These are phyloP conservation scores for Limosa lapponica DNA, from an alignment of 2,797 vertebrate genomes.

Conservation along the genomic window DNA sequence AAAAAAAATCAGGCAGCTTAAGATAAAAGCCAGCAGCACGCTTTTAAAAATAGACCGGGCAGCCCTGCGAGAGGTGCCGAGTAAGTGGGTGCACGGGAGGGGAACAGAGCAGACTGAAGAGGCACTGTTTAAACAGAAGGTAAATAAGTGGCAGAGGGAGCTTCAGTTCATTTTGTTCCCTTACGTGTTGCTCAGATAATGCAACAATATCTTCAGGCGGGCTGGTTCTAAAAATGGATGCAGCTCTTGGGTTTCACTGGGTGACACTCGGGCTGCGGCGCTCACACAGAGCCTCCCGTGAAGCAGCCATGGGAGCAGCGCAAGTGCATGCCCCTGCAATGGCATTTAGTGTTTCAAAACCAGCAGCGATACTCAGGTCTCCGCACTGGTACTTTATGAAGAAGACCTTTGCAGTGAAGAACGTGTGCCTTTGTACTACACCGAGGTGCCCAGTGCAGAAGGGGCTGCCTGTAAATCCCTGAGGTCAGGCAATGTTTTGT, in stretches of 20 bases:
- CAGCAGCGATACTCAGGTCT: not conserved
- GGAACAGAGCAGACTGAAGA: not conserved
- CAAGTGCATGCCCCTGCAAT: not conserved
- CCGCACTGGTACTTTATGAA: not conserved
- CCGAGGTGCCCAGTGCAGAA: not conserved
- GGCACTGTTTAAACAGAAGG: slow-evolving; percentile 26
- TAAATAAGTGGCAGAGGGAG: slow-evolving; percentile 46
- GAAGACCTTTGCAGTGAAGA: not conserved
- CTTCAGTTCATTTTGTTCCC: slow-evolving; percentile 55
- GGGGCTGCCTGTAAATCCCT: slow-evolving; percentile 15
- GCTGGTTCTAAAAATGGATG: slow-evolving; percentile 56
- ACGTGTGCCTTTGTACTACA: not conserved
- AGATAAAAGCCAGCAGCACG: slow-evolving; percentile 64
- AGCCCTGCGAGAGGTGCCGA: not conserved
- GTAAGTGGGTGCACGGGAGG: not conserved
- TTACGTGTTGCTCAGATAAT: slow-evolving; percentile 56
- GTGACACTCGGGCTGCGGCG: not conserved
- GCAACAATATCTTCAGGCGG: not conserved
- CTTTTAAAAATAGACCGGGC: slow-evolving; percentile 69
- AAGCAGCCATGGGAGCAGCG: not conserved
- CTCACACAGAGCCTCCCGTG: not conserved
- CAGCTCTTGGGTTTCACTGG: slow-evolving; percentile 50
- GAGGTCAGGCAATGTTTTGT: not conserved
- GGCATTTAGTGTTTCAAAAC: not conserved
- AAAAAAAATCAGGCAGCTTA: not conserved